Conservation (phyloP, 2,797 vertebrate genomes). For the Oreortyx pictus region DNA sequence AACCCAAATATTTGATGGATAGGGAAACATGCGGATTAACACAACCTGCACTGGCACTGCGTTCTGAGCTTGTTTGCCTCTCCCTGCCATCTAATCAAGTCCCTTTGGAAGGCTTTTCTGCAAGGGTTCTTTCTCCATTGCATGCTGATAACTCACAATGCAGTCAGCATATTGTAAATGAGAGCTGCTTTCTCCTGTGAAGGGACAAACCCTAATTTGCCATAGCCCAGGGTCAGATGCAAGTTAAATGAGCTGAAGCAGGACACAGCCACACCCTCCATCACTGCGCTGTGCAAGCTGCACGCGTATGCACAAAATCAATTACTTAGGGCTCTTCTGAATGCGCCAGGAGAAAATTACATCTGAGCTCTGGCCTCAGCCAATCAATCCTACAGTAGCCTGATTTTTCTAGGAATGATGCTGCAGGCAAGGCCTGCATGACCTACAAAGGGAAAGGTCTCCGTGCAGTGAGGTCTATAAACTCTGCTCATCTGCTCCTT, state of each 20-base stretch:
- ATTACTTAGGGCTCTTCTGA: slow-evolving; percentile 47
- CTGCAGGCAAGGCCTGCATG: slow-evolving; percentile 36
- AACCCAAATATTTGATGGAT: slow-evolving; percentile 36
- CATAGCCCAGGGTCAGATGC: slow-evolving; percentile 6
- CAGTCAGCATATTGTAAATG: slow-evolving; percentile 17
- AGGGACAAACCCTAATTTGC: slow-evolving; percentile 51
- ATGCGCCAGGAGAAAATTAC: slow-evolving; percentile 51
- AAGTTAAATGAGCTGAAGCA: slow-evolving; percentile 35
- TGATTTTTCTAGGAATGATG: slow-evolving; percentile 67
- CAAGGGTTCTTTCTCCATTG: background rate
- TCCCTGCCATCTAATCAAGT: slow-evolving; percentile 11
- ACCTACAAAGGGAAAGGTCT: slow-evolving; percentile 58
- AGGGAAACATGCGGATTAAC: slow-evolving; percentile 29
- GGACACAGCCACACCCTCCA: slow-evolving; percentile 35
- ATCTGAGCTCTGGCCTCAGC: slow-evolving; percentile 52
- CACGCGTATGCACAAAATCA: background rate
- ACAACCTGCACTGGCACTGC: background rate
- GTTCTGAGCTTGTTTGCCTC: slow-evolving; percentile 3
- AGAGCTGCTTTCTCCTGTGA: slow-evolving; percentile 28
- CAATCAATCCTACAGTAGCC: slow-evolving; percentile 60
- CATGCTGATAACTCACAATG: slow-evolving; percentile 23
- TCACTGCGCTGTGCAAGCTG: background rate
- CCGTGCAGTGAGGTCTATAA: background rate
- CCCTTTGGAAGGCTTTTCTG: slow-evolving; percentile 20
- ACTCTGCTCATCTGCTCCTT: background rate